Evolutionary conservation across 2,888 invertebrate species (phyloP), one percentile per base, ranked within the genome.

Genomic region (Choreutis nemorana): DNA sequence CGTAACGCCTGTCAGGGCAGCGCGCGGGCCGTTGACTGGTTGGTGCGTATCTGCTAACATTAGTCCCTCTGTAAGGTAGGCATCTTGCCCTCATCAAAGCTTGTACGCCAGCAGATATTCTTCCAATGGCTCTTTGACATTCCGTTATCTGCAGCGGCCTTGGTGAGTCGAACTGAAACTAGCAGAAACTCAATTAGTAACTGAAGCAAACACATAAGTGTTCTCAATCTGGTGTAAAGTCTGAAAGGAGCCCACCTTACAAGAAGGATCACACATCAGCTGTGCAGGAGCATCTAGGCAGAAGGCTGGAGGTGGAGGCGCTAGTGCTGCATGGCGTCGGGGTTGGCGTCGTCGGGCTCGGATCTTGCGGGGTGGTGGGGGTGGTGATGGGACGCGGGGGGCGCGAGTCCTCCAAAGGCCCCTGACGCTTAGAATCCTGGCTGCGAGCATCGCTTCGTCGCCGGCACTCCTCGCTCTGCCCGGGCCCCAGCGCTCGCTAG

Each of bases 401-500:
- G 45, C 10, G 37, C 33, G 29, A 31, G 49, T 39, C 31, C 48
- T 42, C 65, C 67, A 75, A 35, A 78, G 50, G 28, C 52, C 35
- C 14, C 54, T 42, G 41, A 66, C 53, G 55, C 64, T 50, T 40
- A 49, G 44, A 43, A 72, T 54, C 34, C 61, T 46, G 34, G 66
- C 56, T 33, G 71, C 62, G 36, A 73, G 40, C 38, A 50, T 48
- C 32, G 62, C 58, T 56, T 31, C 32, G 16, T 67, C 67, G 48
- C 63, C 59, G 45, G 50, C 56, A 41, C 50, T 50, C 44, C 48
- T 49, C 41, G 54, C 50, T 53, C 58, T 58, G 51, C 55, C 60
- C 61, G 65, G 58, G 61, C 60, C 66, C 64, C 68, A 71, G 71
- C 70, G 77, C 75, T 64, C 75, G 75, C 75, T 78, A 77, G 62